Percentiles rank a stretch among this genome's conserved stretches.
phyloP scores from a whole-genome alignment of 2,797 vertebrate species.

The Spondyliosoma cantharus region DNA sequence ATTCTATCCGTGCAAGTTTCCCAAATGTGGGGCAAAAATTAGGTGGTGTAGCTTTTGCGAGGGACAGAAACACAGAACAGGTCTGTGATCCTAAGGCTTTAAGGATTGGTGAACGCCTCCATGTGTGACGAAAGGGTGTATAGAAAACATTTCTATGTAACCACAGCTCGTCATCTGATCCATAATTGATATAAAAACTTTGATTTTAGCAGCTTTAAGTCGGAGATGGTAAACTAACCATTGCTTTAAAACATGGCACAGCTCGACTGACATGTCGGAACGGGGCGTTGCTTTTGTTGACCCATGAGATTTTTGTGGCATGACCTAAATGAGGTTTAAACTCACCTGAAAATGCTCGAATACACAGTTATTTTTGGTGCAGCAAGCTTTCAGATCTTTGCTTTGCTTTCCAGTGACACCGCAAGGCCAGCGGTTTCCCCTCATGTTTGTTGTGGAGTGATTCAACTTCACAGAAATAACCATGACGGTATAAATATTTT shows the following conservation, averaged over 20 bases:
- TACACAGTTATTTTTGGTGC: conserved; percentile 41
- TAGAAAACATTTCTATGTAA: no score
- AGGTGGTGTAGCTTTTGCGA: no score
- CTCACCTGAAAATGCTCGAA: conserved; percentile 40
- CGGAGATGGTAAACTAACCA: neutral
- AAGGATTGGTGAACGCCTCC: no score
- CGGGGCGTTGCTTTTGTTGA: conserved; percentile 33
- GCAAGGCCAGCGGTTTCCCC: neutral
- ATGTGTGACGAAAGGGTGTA: no score
- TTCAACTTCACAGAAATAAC: neutral
- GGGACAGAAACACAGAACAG: no score
- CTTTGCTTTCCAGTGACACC: conserved; percentile 39
- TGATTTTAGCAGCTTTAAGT: neutral
- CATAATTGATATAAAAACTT: no score
- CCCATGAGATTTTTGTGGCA: conserved; percentile 29
- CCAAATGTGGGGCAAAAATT: no score
- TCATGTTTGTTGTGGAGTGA: neutral
- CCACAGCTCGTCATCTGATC: no score
- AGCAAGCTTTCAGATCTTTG: conserved; percentile 26
- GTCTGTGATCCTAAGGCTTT: no score
- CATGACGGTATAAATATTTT: neutral
- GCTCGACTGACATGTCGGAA: conserved; percentile 2
- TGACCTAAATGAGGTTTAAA: conserved; percentile 31
- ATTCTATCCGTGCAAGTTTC: no score
- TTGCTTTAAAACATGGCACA: neutral